Evolutionary conservation across 2,797 vertebrate species (phyloP).

Genomic region (Betta splendens): DNA sequence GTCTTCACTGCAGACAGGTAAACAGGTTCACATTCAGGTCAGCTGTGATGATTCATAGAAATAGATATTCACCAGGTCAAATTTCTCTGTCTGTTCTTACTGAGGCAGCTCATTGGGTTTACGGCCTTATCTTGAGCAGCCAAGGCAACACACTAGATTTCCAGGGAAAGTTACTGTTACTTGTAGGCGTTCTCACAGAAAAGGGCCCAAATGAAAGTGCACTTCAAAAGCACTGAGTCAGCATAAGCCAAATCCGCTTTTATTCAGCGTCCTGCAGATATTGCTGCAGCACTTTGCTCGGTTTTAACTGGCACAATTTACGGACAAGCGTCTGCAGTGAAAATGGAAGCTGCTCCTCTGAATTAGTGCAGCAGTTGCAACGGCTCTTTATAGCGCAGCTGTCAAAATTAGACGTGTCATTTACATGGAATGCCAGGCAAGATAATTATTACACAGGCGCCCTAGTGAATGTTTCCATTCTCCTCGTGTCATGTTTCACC

Average conservation of each 20-base stretch:
- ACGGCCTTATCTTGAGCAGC: neutral
- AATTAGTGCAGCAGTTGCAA: conserved; percentile 31
- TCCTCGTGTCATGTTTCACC: conserved; percentile 10
- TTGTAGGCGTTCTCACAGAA: neutral
- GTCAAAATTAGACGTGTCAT: conserved; percentile 42
- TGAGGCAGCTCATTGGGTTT: neutral
- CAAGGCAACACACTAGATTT: neutral
- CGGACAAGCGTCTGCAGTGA: conserved; percentile 5
- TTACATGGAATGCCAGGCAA: conserved; percentile 46
- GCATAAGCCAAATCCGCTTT: conserved; percentile 1
- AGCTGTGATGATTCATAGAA: no score
- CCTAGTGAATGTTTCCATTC: conserved; percentile 25
- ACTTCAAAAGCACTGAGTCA: neutral
- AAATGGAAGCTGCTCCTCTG: conserved; percentile 17
- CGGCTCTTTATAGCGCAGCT: conserved; percentile 22
- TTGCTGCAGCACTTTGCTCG: neutral
- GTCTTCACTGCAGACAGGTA: no score
- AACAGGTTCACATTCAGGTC: no score
- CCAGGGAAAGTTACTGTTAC: no score
- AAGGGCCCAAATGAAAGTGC: neutral
- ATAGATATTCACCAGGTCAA: neutral
- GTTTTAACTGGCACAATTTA: conserved; percentile 5
- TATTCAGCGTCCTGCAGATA: neutral
- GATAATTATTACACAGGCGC: conserved; percentile 41
- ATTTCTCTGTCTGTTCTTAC: neutral